Base-by-base conservation (phyloP, 2,113 vertebrate genomes). In the Entosphenus tridentatus region DNA sequence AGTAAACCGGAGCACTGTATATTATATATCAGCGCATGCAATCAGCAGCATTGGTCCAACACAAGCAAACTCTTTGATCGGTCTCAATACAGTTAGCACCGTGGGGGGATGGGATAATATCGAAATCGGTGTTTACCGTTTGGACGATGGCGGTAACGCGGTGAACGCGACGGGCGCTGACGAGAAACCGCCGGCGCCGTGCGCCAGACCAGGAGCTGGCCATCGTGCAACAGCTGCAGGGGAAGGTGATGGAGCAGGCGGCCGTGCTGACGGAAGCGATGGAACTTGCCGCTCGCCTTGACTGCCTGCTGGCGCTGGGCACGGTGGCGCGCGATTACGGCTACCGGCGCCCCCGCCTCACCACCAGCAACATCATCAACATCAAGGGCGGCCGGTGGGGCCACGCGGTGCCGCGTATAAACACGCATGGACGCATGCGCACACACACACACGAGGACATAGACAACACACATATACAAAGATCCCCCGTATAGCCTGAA, bases 181-280 rank as follows among this genome's bases (percentile, higher is more conserved):
- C 39, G 39, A 39, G 39, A 39, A 39, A 39, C 39, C 39, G 39
- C 39, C 39, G 39, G 4, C 39, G 4, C 39, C 39, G 6, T 39
- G 39, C 39, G 39, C 73, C 74, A 86, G 92, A 96, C 77, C 85
- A 91, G 77, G 92, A 96, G 80, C 86, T 79, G 1, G 78, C 87
- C 56, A 78, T 96, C 67, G 91, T 95, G 90, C 80, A 84, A 57
- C 82, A 95, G 74, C 74, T 98, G 73, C 89, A 96, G 77, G 79
- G 78, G 13, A 78, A 80, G 72, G 78, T 96, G 71, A 77, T 96
- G 68, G 80, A 88, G 56, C 83, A 80, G 70, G 85, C 85, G 5
- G 67, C 78, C 13, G 83, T 83, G 54, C 80, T 98, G 14, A 81
- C 80, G 74, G 84, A 79, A 17, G 84, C 93, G 57, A 74, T 87